Conservation (phyloP, 2,888 invertebrate species). For the Leptopilina syphax region DNA sequence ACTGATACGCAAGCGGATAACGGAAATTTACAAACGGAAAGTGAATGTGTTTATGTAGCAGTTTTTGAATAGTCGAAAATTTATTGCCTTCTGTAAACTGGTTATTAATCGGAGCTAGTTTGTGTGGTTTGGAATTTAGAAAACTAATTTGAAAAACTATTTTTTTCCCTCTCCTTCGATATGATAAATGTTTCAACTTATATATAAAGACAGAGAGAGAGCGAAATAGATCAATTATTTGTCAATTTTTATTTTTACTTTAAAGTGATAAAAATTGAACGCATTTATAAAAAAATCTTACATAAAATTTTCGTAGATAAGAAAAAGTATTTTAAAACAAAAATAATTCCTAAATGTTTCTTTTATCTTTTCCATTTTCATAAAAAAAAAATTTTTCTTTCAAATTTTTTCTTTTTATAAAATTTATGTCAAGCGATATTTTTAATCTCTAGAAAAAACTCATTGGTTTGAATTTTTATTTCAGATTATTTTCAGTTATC, state of each 20-base stretch:
- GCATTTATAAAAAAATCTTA: no score
- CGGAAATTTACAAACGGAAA: neutral
- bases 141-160: neutral
- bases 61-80: neutral
- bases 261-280: no score
- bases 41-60: neutral
- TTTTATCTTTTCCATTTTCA: neutral
- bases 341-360: no score
- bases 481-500: neutral
- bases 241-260: no score
- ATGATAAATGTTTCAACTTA: no score
- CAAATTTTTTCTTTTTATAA: neutral
- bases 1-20: no score
- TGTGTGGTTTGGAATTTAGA: neutral
- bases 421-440: neutral
- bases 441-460: neutral
- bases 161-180: no score
- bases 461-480: neutral
- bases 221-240: no score
- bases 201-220: no score
- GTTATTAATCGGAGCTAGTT: neutral
- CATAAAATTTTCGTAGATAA: no score
- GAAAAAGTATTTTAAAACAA: no score
- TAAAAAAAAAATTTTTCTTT: neutral
- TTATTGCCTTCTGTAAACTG: constrained; percentile 18